A percentile compares a stretch with the other conserved stretches of the same genome.
These are phyloP conservation scores for Sisyra nigra DNA, from an alignment of 2,888 invertebrate genomes.

Conservation along the genomic window DNA sequence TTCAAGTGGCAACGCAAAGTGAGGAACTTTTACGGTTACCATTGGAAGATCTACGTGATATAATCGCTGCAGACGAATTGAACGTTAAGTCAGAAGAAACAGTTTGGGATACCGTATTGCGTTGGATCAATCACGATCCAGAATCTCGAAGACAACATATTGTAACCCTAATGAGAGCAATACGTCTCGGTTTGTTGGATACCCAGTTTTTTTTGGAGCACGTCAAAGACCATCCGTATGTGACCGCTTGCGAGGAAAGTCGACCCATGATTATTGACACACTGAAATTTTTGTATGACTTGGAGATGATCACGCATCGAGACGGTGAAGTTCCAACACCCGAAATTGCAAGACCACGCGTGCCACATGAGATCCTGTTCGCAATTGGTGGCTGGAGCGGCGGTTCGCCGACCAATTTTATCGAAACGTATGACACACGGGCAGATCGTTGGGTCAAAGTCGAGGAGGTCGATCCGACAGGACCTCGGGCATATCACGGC, in stretches of 20 bases:
- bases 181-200: constrained; percentile 67
- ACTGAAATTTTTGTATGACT: constrained; percentile 76
- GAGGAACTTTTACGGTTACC: constrained; percentile 57
- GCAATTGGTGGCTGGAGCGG: constrained; percentile 70
- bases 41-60: constrained; percentile 53
- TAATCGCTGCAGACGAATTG: constrained; percentile 69
- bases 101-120: constrained; percentile 72
- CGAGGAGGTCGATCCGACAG: constrained; percentile 63
- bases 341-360: constrained; percentile 63
- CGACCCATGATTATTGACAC: constrained; percentile 83
- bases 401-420: constrained; percentile 56
- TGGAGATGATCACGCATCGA: constrained; percentile 69
- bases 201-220: constrained; percentile 83
- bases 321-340: constrained; percentile 73
- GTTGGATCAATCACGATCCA: constrained; percentile 74
- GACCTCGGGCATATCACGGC: constrained; percentile 87
- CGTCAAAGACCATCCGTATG: constrained; percentile 77
- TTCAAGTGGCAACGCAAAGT: constrained; percentile 53
- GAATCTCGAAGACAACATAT: constrained; percentile 56
- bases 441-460: constrained; percentile 82
- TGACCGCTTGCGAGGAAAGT: constrained; percentile 66
- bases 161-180: constrained; percentile 62
- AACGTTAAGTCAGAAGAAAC: constrained; percentile 78
- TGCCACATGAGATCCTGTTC: constrained; percentile 80
- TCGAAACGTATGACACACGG: constrained; percentile 78